These are phyloP conservation scores for Dasysyrphus albostriatus DNA, from an alignment of 2,888 invertebrate species.

Conservation along the genomic window DNA sequence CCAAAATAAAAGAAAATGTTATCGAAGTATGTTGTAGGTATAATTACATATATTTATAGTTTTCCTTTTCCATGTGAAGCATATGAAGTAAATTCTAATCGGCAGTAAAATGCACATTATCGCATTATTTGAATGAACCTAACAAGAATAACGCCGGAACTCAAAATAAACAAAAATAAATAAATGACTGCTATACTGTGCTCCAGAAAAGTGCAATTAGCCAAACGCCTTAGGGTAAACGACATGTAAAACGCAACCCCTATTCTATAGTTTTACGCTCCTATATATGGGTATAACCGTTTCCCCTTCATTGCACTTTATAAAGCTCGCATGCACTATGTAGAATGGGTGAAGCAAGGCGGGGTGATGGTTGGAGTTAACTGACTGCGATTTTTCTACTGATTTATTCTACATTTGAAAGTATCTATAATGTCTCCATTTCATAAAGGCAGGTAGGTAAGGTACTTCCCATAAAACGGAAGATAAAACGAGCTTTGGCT, in stretches of 20 bases:
- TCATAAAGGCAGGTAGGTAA: conserved; percentile 13
- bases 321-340: conserved; percentile 30
- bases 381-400: conserved; percentile 55
- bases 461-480: conserved; percentile 24
- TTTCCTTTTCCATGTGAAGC: conserved; percentile 31
- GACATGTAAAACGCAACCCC: conserved; percentile 70
- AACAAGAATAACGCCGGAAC: conserved; percentile 55
- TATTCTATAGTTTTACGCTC: conserved; percentile 42
- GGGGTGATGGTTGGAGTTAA: conserved; percentile 19
- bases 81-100: conserved; percentile 66
- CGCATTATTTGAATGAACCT: conserved; percentile 69
- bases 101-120: conserved; percentile 73
- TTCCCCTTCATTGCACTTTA: conserved; percentile 65
- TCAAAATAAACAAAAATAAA: conserved; percentile 58
- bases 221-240: conserved; percentile 71
- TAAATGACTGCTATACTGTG: conserved; percentile 55
- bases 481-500: conserved; percentile 34
- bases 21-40: conserved; percentile 6
- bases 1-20: conserved; percentile 53
- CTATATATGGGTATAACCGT: conserved; percentile 41
- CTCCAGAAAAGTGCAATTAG: conserved; percentile 74
- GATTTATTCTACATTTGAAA: conserved; percentile 42
- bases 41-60: neutral
- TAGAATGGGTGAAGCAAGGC: neutral
- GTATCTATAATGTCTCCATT: conserved; percentile 30